Percentiles rank a stretch among this genome's conserved stretches.
phyloP scores from a whole-genome alignment of 2,888 invertebrate genomes.

The Hanleya hanleyi region DNA sequence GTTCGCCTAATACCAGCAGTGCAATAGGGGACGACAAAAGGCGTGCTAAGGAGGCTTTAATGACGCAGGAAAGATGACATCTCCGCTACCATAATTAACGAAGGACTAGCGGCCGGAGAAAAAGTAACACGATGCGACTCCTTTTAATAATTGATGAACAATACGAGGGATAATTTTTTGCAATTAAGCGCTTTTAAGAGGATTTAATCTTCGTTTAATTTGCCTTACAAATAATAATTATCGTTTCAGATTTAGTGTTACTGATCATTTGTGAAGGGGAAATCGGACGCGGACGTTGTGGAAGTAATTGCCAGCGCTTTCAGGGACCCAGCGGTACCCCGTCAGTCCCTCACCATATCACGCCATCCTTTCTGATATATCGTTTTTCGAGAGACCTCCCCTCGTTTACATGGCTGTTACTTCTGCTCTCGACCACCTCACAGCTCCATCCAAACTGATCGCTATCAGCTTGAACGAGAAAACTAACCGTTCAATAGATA shows the following conservation, averaged over 20 bases:
- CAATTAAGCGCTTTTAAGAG: slow-evolving; percentile 10
- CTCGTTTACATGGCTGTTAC: no score
- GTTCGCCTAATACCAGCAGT: no score
- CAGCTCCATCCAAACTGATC: neutral
- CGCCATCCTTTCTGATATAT: neutral
- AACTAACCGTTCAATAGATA: no score
- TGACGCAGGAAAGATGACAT: no score
- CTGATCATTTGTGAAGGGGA: slow-evolving; percentile 5
- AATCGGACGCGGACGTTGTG: neutral
- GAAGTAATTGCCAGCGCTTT: neutral
- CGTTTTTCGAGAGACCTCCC: no score
- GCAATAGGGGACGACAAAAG: no score
- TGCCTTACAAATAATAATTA: slow-evolving; percentile 5
- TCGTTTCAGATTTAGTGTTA: slow-evolving; percentile 1
- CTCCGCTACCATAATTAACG: no score
- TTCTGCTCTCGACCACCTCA: no score
- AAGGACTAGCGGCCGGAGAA: neutral
- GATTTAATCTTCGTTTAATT: slow-evolving; percentile 10
- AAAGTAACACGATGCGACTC: neutral
- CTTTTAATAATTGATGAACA: slow-evolving; percentile 8
- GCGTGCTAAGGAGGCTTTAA: no score
- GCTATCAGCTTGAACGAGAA: neutral
- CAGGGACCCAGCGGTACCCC: neutral
- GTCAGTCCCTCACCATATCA: neutral
- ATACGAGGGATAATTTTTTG: slow-evolving; percentile 5